Base-by-base conservation (phyloP, 2,113 vertebrate genomes). In the Collichthys lucidus region DNA sequence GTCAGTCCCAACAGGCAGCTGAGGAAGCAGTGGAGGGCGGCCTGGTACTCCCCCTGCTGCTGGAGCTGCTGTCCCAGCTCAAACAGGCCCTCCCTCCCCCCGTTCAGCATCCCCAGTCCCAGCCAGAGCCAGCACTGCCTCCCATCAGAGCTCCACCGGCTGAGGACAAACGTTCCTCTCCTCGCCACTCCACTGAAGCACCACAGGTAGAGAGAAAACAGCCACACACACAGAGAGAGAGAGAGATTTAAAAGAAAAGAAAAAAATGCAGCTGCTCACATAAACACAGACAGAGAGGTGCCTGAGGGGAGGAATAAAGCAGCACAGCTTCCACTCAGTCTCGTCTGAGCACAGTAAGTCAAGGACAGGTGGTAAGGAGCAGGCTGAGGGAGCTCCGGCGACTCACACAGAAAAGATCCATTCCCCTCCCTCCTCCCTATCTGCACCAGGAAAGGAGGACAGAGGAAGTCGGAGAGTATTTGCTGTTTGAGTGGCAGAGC, bases 51-150 rank as follows among this genome's bases (percentile, higher is more conserved):
- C 84, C 95, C 95, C 92, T 95, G 94, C 93, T 93, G 95, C 92
- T 95, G 95, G 90, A 95, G 94, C 93, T 92, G 94, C 94, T 92
- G 94, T 94, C 95, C 95, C 93, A 95, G 94, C 93, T 95, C 93
- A 88, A 95, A 95, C 85, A 96, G 94, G 89, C 94, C 95, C 93
- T 96, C 95, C 87, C 95, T 94, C 81, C 94, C 94, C 77, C 90
- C 82, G 88, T 88, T 95, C 94, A 96, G 92, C 95, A 96, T 95
- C 91, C 93, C 93, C 89, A 89, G 89, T 92, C 89, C 91, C 92
- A 91, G 88, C 84, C 84, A 60, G 83, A 88, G 82, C 77, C 92
- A 70, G 85, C 77, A 61, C 77, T 55, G 87, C 90, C 92, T 94
- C 93, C 93, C 94, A 94, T 93, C 92, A 86, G 92, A 93, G 79